Evolutionary conservation across 2,888 invertebrate genomes (phyloP).

Genomic region (Epiblema foenella): DNA sequence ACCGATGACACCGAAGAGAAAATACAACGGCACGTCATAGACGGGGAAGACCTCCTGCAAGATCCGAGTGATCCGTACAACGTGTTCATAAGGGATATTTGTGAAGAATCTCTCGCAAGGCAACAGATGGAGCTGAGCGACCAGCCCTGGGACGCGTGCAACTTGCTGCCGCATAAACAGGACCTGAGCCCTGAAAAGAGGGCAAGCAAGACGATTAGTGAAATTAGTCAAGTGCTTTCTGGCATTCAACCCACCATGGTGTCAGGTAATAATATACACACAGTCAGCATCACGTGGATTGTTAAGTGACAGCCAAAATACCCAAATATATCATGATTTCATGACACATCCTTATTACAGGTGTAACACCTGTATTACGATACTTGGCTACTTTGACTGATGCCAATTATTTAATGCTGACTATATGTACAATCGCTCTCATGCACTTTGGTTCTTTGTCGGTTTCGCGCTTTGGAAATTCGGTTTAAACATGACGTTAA

Average conservation of each 20-base stretch:
- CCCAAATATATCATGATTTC: too few species aligned
- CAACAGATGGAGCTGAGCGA: conserved; percentile 61
- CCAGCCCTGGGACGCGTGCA: conserved; percentile 74
- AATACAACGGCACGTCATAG: conserved; percentile 55
- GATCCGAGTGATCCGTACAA: conserved; percentile 64
- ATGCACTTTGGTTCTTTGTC: too few species aligned
- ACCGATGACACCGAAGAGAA: conserved; percentile 59
- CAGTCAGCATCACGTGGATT: too few species aligned
- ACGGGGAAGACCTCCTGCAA: conserved; percentile 31
- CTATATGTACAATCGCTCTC: too few species aligned
- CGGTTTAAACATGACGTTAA: too few species aligned
- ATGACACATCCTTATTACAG: too few species aligned
- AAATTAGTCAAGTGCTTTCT: conserved; percentile 65
- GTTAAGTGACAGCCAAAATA: too few species aligned
- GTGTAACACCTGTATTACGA: too few species aligned
- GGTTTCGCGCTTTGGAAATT: too few species aligned
- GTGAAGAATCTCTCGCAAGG: conserved; percentile 62
- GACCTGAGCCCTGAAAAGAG: conserved; percentile 55
- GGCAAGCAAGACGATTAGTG: conserved; percentile 56
- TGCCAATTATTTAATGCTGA: too few species aligned
- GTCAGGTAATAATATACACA: conserved; percentile 61
- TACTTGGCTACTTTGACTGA: too few species aligned
- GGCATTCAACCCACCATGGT: conserved; percentile 61
- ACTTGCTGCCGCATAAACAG: conserved; percentile 66
- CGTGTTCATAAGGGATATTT: conserved; percentile 69